Evolutionary conservation across 2,113 vertebrate genomes (phyloP).

Genomic region (Heptranchias perlo): DNA sequence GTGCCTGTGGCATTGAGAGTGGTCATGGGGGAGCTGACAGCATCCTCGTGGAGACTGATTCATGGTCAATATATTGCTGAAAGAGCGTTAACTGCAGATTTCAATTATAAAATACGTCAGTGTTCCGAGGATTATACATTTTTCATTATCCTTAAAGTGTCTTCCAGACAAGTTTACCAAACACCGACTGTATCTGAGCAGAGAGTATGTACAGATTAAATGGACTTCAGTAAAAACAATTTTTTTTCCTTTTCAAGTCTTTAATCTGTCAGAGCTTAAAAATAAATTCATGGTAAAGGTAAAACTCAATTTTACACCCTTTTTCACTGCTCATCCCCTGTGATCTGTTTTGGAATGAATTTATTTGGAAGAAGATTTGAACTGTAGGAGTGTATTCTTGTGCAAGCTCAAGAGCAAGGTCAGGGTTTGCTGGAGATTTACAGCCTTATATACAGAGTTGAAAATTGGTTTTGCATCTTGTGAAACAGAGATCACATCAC

Average conservation of each 20-base stretch:
- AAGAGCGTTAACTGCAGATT: conserved; percentile 2
- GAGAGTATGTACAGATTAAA: conserved; percentile 20
- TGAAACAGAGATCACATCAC: conserved; percentile 33
- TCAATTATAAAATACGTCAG: conserved; percentile 25
- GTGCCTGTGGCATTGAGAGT: neutral
- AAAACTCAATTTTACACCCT: conserved; percentile 23
- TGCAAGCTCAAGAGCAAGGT: conserved; percentile 18
- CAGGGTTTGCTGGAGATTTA: conserved; percentile 10
- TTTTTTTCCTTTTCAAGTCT: neutral
- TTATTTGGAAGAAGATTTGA: conserved; percentile 31
- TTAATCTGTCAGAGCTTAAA: conserved; percentile 13
- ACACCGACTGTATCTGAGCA: neutral
- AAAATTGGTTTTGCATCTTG: conserved; percentile 35
- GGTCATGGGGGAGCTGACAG: neutral
- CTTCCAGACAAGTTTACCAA: conserved; percentile 4
- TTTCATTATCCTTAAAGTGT: conserved; percentile 1
- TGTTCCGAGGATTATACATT: conserved; percentile 3
- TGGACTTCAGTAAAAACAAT: neutral
- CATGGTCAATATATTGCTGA: neutral
- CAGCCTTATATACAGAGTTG: conserved; percentile 31
- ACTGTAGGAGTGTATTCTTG: neutral
- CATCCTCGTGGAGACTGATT: neutral
- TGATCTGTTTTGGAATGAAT: conserved; percentile 29
- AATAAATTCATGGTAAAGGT: conserved; percentile 14
- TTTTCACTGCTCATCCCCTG: conserved; percentile 24